A percentile compares a stretch with the other conserved stretches of the same genome.
These are phyloP conservation scores for Syngnathus floridae DNA, from an alignment of 2,113 vertebrate genomes.

Conservation along the genomic window DNA sequence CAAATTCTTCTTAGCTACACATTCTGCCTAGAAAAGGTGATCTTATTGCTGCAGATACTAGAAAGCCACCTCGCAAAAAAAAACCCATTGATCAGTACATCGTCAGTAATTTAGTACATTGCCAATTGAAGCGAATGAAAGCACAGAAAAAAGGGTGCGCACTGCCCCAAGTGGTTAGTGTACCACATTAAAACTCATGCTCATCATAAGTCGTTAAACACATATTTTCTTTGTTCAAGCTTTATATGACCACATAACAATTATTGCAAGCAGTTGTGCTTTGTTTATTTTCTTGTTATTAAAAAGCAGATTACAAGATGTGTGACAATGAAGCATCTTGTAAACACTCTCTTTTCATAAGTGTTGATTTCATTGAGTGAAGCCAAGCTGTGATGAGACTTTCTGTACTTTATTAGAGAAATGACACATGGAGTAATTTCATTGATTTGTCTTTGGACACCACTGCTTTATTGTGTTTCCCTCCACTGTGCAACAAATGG, in stretches of 20 bases:
- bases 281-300: neutral
- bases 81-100: too few species aligned
- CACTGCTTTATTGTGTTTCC: conserved; percentile 28
- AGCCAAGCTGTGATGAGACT: conserved; percentile 13
- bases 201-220: neutral
- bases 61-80: neutral
- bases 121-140: neutral
- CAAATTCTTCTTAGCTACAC: too few species aligned
- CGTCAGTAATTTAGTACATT: neutral
- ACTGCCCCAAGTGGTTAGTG: neutral
- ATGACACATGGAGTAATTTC: conserved; percentile 27
- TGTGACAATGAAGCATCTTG: neutral
- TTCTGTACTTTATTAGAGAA: conserved; percentile 22
- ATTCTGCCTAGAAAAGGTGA: neutral
- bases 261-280: conserved; percentile 11
- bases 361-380: neutral
- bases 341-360: neutral
- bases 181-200: neutral
- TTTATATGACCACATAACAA: conserved; percentile 8
- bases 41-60: neutral
- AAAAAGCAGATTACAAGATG: neutral
- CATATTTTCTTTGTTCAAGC: conserved; percentile 9
- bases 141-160: neutral
- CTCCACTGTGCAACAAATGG: conserved; percentile 11
- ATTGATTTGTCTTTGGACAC: conserved; percentile 33